Evolutionary conservation across 1,140 invertebrate genomes (phyloP).

Genomic region (Drosophila orosa): DNA sequence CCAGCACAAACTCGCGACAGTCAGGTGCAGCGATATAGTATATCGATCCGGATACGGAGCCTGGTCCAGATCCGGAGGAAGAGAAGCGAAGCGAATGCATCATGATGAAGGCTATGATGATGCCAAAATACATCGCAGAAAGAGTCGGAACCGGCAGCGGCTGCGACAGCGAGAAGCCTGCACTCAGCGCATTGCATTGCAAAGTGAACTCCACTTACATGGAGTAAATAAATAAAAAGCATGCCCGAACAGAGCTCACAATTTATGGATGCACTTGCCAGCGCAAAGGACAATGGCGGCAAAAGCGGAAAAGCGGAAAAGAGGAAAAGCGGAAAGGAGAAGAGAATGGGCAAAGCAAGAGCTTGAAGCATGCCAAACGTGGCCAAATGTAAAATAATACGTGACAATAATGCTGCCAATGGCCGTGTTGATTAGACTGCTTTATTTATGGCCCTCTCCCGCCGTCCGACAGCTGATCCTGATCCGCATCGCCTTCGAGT

Average conservation of each 20-base stretch:
- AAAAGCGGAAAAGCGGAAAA: conserved; percentile 10
- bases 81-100: background rate
- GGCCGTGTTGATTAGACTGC: conserved; percentile 71
- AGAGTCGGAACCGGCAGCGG: conserved; percentile 31
- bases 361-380: conserved; percentile 48
- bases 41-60: conserved; percentile 8
- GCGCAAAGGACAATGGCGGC: conserved; percentile 35
- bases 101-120: conserved; percentile 24
- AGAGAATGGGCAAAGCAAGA: conserved; percentile 1
- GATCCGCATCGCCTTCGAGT: background rate
- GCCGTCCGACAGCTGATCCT: conserved; percentile 7
- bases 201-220: conserved; percentile 70
- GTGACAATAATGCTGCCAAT: conserved; percentile 75
- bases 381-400: conserved; percentile 76
- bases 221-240: conserved; percentile 71
- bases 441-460: conserved; percentile 59
- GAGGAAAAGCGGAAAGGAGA: background rate
- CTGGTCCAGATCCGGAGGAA: background rate
- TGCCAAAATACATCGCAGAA: conserved; percentile 23
- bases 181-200: conserved; percentile 63
- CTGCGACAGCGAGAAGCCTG: conserved; percentile 46
- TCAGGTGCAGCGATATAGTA: conserved; percentile 24
- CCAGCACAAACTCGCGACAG: background rate
- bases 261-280: conserved; percentile 59
- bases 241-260: conserved; percentile 39